Percentiles rank a stretch among this genome's conserved stretches.
phyloP scores from a whole-genome alignment of 1,140 invertebrate genomes.

The Contarinia nasturtii region DNA sequence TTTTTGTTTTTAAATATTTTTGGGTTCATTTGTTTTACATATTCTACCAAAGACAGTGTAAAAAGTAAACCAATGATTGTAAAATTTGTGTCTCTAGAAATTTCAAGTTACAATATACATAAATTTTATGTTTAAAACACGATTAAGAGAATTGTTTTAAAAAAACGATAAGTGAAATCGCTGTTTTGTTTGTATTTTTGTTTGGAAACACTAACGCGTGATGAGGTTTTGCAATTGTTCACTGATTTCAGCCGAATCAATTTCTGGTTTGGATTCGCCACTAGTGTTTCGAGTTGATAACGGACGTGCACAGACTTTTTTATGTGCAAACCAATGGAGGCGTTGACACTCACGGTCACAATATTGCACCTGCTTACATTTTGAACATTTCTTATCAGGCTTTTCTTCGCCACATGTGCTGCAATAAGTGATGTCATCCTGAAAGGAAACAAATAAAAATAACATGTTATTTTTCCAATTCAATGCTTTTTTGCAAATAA shows the following conservation, averaged over 20 bases:
- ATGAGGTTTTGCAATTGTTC: conserved; percentile 25
- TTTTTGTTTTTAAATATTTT: no score
- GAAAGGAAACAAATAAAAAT: conserved; percentile 13
- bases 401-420: conserved; percentile 76
- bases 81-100: no score
- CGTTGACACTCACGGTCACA: conserved; percentile 88
- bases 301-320: conserved; percentile 57
- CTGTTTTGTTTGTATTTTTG: no score
- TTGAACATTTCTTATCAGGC: conserved; percentile 82
- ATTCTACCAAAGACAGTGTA: no score
- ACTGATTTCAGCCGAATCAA: conserved; percentile 25
- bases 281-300: conserved; percentile 19
- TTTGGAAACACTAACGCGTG: no score
- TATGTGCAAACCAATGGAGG: conserved; percentile 91
- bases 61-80: no score
- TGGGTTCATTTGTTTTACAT: no score
- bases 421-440: conserved; percentile 53
- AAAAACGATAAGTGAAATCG: no score
- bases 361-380: conserved; percentile 84
- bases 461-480: not conserved
- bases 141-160: no score
- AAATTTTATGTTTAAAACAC: no score
- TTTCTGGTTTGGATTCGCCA: conserved; percentile 16
- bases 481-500: not conserved
- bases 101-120: no score